Evolutionary conservation across 2,113 vertebrate species (phyloP), one percentile per base, ranked within the genome.

Genomic region (Aptenodytes forsteri): DNA sequence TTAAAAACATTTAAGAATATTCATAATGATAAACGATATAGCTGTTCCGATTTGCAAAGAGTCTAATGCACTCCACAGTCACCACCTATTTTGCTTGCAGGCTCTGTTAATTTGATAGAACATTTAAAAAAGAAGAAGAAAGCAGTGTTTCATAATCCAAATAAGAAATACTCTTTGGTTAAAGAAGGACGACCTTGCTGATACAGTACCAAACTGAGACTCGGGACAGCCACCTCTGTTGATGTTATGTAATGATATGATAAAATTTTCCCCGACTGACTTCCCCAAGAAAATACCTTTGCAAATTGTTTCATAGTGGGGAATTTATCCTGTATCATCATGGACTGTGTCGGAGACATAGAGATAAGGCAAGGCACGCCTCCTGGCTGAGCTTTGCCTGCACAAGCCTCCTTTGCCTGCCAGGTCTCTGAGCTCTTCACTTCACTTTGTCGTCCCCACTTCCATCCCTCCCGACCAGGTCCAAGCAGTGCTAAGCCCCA

Each of bases 1-100:
- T 7, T 88, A 73, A 91, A 93, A 94, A 88, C 59, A 80, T 70
- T 84, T 71, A 66, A 69, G 44, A 95, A 88, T 93, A 93, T 77
- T 93, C 78, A 52, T 78, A 91, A 87, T 64, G 69, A 95, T 75
- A 88, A 93, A 93, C 38, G 40, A 65, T 52, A 36, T n/a, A 73
- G 40, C 47, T 87, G 26, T 58, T 92, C 15, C 17, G 11, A 94
- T 87, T 91, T 93, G 66, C 67, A n/a, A 80, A 56, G 50, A 87
- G 54, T 34, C 34, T 88, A 92, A 91, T 38, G 27, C 30, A 67
- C 18, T 85, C 62, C 69, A 81, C 32, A 38, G 55, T 50, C 83
- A 64, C 58, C 40, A 75, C 75, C 44, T 90, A 46, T 40, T 91
- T 77, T 72, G 47, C 79, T 58, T 86, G 66, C 52, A 76, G 87